Conservation (phyloP, 2,888 invertebrate genomes). For the Gortyna flavago region DNA sequence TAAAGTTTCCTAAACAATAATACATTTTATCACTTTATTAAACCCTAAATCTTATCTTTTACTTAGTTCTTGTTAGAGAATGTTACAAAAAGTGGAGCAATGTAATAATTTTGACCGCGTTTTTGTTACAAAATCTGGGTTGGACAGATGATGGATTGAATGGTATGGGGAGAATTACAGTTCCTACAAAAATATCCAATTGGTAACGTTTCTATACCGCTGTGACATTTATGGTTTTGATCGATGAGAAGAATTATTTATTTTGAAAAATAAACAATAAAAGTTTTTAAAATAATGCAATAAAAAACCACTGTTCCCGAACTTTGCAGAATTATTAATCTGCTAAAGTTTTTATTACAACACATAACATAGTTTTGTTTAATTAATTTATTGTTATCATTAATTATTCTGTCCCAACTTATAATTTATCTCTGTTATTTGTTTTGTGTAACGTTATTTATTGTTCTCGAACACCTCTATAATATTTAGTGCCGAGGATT, state of each 20-base stretch:
- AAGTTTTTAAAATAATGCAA: constrained; percentile 7
- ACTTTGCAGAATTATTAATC: neutral
- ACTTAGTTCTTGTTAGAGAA: constrained; percentile 16
- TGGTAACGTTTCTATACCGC: constrained; percentile 36
- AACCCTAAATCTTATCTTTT: constrained; percentile 8
- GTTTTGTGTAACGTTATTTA: constrained; percentile 36
- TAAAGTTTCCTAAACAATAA: neutral
- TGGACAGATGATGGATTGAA: constrained; percentile 49
- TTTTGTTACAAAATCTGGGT: constrained; percentile 37
- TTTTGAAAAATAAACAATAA: no score
- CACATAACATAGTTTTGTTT: constrained; percentile 28
- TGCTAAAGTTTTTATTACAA: constrained; percentile 18
- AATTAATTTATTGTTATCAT: constrained; percentile 34
- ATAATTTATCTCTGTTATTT: constrained; percentile 39
- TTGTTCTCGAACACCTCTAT: constrained; percentile 19
- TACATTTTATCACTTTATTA: neutral
- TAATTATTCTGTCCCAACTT: constrained; percentile 16
- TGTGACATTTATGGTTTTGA: constrained; percentile 37
- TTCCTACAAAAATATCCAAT: constrained; percentile 32
- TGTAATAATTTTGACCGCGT: neutral
- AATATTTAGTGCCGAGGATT: constrained; percentile 40
- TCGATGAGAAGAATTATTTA: constrained; percentile 31
- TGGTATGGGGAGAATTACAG: constrained; percentile 34
- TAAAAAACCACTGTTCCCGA: neutral
- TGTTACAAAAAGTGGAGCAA: constrained; percentile 15